Evolutionary conservation across 92 coral and sea anemone genomes (phyloP).

Genomic region (Ricordea florida): DNA sequence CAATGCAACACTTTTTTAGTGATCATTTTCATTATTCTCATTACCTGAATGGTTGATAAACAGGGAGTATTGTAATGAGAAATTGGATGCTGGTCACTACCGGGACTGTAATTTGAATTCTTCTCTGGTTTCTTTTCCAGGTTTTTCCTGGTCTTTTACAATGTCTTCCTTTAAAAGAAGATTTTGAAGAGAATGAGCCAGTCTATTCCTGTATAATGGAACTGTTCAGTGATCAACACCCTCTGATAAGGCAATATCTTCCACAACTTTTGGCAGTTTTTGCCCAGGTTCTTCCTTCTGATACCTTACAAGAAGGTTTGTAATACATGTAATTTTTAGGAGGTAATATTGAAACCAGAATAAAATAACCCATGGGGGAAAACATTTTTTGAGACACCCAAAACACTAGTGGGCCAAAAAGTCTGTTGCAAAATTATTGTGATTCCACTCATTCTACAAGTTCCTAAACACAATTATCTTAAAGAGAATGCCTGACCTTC

Average conservation of each 20-base stretch:
- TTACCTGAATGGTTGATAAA: no score
- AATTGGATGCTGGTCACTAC: no score
- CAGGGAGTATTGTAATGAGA: no score
- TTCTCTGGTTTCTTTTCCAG: conserved; percentile 33
- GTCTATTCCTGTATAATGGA: conserved; percentile 95
- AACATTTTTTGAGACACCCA: no score
- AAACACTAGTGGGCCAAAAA: background rate
- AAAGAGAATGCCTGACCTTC: no score
- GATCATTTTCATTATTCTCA: no score
- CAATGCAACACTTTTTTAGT: no score
- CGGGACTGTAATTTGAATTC: background rate
- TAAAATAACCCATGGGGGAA: no score
- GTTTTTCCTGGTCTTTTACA: conserved; percentile 86
- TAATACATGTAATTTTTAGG: background rate
- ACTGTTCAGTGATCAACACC: conserved; percentile 92
- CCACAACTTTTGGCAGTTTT: conserved; percentile 75
- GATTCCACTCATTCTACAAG: no score
- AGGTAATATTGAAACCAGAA: no score
- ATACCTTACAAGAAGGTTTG: conserved; percentile 82
- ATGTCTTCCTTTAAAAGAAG: conserved; percentile 92
- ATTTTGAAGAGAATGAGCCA: conserved; percentile 92
- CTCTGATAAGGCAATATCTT: conserved; percentile 87
- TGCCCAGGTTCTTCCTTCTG: conserved; percentile 82
- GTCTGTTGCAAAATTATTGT: background rate
- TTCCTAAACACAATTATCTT: no score